Percentiles rank a stretch among this genome's conserved stretches.
Evolutionary conservation across 2,113 vertebrate species (phyloP).

Genomic region (Sphyrna mokarran): DNA sequence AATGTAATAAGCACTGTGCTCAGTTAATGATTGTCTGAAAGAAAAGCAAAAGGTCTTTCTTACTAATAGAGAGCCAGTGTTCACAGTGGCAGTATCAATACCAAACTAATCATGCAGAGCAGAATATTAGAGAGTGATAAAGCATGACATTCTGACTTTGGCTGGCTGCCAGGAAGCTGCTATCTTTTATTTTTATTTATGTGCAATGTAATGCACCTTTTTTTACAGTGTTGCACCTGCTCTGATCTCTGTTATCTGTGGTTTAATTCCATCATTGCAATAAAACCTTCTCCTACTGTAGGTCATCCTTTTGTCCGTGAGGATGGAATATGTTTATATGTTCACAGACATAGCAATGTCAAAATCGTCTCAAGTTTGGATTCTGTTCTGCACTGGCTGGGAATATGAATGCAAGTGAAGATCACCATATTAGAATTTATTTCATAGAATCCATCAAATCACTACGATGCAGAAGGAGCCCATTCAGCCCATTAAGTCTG

Average conservation of each 20-base stretch:
- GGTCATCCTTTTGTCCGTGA: neutral
- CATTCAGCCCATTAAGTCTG: too few species aligned
- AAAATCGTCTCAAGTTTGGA: neutral
- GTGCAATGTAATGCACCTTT: neutral
- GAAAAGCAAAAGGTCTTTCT: constrained; percentile 64
- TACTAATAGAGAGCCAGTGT: constrained; percentile 65
- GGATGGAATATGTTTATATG: constrained; percentile 5
- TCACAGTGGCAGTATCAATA: constrained; percentile 60
- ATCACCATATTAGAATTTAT: neutral
- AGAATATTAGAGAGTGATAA: constrained; percentile 51
- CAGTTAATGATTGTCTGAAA: constrained; percentile 73
- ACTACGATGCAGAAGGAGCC: too few species aligned
- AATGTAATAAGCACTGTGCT: constrained; percentile 63
- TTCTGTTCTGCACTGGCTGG: neutral
- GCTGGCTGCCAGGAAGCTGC: constrained; percentile 26
- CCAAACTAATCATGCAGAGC: constrained; percentile 55
- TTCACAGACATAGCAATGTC: neutral
- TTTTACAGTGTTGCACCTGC: constrained; percentile 22
- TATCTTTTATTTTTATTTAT: constrained; percentile 33
- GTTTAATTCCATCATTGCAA: constrained; percentile 23
- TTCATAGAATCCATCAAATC: too few species aligned
- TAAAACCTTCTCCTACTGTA: constrained; percentile 11
- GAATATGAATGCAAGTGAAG: neutral
- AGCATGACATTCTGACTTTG: constrained; percentile 42
- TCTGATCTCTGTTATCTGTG: constrained; percentile 26